Conservation (phyloP, 1,140 invertebrate genomes). For the Scylla paramamosain region DNA sequence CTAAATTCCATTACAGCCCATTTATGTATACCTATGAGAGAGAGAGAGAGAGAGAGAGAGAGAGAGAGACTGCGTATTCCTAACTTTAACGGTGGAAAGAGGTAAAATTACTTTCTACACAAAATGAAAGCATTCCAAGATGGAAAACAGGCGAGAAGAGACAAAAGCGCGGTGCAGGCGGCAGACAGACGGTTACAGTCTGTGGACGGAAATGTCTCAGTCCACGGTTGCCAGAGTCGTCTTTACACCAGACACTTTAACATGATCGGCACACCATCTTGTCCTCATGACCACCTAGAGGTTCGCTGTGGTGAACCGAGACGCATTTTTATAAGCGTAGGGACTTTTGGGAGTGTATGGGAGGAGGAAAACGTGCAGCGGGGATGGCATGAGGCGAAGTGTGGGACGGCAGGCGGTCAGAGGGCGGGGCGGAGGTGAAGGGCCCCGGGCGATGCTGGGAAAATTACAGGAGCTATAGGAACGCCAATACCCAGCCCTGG, state of each 20-base stretch:
- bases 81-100: too few relatives aligned
- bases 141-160: neutral
- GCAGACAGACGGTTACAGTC: conserved; percentile 15
- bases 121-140: neutral
- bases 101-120: neutral
- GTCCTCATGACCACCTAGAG: neutral
- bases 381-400: neutral
- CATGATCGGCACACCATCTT: neutral
- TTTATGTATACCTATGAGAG: neutral
- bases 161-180: neutral
- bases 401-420: neutral
- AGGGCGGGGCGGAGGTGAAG: conserved; percentile 37
- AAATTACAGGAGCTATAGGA: conserved; percentile 38
- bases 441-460: conserved; percentile 34
- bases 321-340: neutral
- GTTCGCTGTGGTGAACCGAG: neutral
- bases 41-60: conserved; percentile 20
- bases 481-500: neutral
- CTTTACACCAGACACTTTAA: neutral
- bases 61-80: neutral
- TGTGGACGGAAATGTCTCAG: conserved; percentile 11
- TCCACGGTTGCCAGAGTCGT: neutral
- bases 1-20: neutral
- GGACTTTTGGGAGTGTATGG: neutral
- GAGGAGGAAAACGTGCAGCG: neutral